phyloP scores from a whole-genome alignment of 2,797 vertebrate genomes.

The Typhlichthys eigenmanni region DNA sequence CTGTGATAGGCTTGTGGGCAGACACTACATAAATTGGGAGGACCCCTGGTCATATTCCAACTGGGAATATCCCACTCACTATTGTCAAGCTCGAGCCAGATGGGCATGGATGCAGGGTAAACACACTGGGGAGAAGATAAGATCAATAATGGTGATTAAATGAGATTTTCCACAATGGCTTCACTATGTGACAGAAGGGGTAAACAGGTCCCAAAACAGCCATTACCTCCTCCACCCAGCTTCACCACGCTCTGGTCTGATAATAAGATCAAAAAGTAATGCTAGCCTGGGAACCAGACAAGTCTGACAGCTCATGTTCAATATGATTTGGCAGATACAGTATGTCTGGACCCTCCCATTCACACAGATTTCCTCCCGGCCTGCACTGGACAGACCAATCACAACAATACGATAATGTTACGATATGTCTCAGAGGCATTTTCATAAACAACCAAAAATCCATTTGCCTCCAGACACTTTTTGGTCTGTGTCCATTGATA shows the following conservation, averaged over 20 bases:
- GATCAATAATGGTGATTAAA: constrained; percentile 49
- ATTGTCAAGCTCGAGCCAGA: constrained; percentile 52
- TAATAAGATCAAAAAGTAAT: constrained; percentile 11
- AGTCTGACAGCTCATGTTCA: too few species aligned
- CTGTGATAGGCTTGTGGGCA: constrained; percentile 16
- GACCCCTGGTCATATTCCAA: constrained; percentile 26
- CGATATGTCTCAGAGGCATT: too few species aligned
- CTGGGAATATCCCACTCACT: constrained; percentile 34
- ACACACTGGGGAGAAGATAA: constrained; percentile 44
- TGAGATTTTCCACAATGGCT: constrained; percentile 47
- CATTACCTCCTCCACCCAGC: constrained; percentile 8
- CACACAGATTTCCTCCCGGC: too few species aligned
- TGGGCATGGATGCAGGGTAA: constrained; percentile 44
- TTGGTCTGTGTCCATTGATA: too few species aligned
- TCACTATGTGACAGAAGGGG: constrained; percentile 43
- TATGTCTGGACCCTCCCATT: too few species aligned
- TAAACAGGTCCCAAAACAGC: constrained; percentile 44
- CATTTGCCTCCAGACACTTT: too few species aligned
- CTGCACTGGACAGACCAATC: too few species aligned
- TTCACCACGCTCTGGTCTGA: constrained; percentile 3
- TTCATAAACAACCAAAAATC: too few species aligned
- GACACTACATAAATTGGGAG: neutral
- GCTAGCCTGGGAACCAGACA: too few species aligned
- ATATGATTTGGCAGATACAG: too few species aligned
- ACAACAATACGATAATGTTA: too few species aligned